Base-by-base conservation (phyloP, 2,113 vertebrate genomes). In the Rhabdornis inornatus region DNA sequence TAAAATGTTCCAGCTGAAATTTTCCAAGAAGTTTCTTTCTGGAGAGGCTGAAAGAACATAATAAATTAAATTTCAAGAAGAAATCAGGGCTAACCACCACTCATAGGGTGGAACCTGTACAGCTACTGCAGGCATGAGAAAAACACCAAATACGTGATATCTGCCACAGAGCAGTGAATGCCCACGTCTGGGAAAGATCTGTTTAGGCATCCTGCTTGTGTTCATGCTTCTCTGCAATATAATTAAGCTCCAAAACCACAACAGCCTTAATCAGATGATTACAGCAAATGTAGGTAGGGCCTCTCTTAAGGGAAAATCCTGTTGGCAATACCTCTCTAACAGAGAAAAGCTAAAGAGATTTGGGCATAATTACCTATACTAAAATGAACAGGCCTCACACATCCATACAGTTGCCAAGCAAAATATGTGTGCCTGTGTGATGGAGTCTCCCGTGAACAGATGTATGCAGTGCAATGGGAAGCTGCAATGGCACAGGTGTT, bases 231-330 rank as follows among this genome's bases (percentile, higher is more conserved):
- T 90, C 45, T 52, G 17, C 18, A 70, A 22, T 42, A 59, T 55
- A 94, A 87, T 74, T 91, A 77, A 83, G 52, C 19, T 70, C 37
- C 59, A 78, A 91, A 87, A 13, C 35, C 52, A 40, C 19, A 30
- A 87, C 35, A 70, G 57, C 61, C 37, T 87, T 81, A 94, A 92
- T 75, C 49, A 89, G 69, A 78, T 89, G 55, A 87, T 33, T 71
- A 64, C 44, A 87, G 61, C 31, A 94, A 91, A 91, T 18, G 18
- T 63, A 68, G 40, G 20, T 53, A 75, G 40, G 50, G n/a, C 47
- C 19, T 75, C 4, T 4, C 72, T 78, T 59, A 60, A 64, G 52
- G 37, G 20, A 91, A 52, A 94, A 89, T 64, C 22, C 69, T 91
- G n/a, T 71, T 89, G 76, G 56, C 22, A 87, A 71, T 50, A 44